Evolutionary conservation across 2,888 invertebrate species (phyloP).

Genomic region (Rotaria socialis): DNA sequence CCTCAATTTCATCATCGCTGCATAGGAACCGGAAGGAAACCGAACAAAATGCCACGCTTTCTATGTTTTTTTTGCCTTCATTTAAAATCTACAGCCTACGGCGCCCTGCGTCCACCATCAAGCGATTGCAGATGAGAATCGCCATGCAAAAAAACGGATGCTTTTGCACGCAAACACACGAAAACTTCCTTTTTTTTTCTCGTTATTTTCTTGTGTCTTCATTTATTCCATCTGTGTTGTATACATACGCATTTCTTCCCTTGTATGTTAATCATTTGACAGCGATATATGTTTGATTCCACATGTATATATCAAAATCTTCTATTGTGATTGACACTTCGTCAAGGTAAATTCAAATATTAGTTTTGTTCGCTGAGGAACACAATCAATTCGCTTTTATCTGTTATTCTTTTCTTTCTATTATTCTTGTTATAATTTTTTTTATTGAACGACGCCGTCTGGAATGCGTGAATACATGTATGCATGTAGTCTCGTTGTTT

Average conservation of each 20-base stretch:
- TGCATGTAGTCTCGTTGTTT: background rate
- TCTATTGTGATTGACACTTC: background rate
- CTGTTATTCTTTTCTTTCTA: background rate
- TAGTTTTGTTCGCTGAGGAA: background rate
- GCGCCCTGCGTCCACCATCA: constrained; percentile 10
- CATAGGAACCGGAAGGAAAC: background rate
- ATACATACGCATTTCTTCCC: background rate
- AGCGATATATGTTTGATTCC: background rate
- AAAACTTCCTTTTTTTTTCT: background rate
- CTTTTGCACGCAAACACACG: background rate
- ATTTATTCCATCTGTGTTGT: background rate
- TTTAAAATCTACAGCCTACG: constrained; percentile 1
- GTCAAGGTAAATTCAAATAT: background rate
- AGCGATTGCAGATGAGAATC: background rate
- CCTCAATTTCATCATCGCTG: background rate
- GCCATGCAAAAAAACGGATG: background rate
- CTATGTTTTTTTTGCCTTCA: background rate
- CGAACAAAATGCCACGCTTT: background rate
- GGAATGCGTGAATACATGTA: background rate
- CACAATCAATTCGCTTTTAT: background rate
- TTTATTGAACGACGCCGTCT: background rate
- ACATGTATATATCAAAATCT: background rate
- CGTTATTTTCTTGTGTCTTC: background rate
- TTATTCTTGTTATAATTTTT: background rate
- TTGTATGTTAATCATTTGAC: constrained; percentile 1